Percentiles rank a stretch among this genome's conserved stretches.
These are phyloP conservation scores for Martes martes DNA, from an alignment of 2,113 vertebrate species.

Conservation along the genomic window DNA sequence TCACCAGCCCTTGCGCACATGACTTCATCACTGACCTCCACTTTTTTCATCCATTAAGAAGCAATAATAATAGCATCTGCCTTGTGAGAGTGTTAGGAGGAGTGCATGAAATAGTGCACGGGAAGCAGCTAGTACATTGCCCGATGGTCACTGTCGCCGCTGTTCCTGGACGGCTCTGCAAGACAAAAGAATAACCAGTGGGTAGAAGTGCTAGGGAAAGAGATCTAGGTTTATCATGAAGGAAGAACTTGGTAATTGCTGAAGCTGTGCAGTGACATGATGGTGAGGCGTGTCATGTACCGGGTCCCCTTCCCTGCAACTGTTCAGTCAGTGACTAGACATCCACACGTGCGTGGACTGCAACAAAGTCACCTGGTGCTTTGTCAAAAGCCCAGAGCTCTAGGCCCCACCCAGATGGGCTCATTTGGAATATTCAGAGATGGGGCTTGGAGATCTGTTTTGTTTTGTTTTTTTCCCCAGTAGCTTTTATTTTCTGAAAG, in stretches of 20 bases:
- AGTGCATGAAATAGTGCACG: too few relatives aligned
- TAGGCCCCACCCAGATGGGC: background rate
- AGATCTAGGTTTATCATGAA: background rate
- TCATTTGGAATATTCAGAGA: background rate
- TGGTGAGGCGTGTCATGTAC: background rate
- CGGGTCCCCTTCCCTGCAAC: background rate
- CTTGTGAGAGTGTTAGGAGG: background rate
- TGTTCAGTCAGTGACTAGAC: too few relatives aligned
- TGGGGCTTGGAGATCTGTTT: background rate
- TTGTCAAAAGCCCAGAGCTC: background rate
- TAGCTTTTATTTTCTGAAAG: background rate
- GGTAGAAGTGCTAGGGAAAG: background rate
- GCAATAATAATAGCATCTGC: background rate
- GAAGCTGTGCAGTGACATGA: background rate
- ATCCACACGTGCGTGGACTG: too few relatives aligned
- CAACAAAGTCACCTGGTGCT: background rate
- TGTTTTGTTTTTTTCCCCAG: background rate
- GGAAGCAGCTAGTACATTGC: background rate
- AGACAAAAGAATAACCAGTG: background rate
- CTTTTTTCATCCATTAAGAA: background rate
- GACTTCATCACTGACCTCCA: background rate
- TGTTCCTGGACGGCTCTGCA: background rate
- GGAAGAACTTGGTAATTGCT: background rate
- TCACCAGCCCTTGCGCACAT: background rate
- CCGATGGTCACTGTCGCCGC: background rate